These are phyloP conservation scores for Scaptomyza graminum DNA, from an alignment of 1,140 invertebrate species.

Conservation along the genomic window DNA sequence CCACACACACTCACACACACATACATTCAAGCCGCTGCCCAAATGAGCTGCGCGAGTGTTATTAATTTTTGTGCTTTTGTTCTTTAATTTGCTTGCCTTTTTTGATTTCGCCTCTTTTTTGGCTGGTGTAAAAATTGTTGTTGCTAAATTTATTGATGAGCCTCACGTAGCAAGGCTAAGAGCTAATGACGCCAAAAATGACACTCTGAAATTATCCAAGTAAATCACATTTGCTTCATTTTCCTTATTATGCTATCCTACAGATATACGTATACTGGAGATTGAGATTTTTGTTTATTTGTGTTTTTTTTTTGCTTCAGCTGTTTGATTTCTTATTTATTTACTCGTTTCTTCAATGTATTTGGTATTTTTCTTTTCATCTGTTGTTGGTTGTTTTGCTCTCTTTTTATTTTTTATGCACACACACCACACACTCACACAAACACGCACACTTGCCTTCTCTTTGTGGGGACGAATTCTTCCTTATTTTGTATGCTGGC, in stretches of 20 bases:
- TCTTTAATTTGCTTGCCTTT: slow-evolving; percentile 10
- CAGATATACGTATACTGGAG: too few species aligned
- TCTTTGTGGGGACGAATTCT: slow-evolving; percentile 27
- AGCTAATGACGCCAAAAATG: slow-evolving; percentile 63
- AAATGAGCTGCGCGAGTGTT: slow-evolving; percentile 65
- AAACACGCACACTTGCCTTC: slow-evolving; percentile 11
- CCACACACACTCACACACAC: slow-evolving; percentile 7
- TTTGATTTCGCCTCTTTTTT: slow-evolving; percentile 3
- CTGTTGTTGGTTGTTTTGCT: slow-evolving; percentile 12
- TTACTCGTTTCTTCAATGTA: slow-evolving; percentile 8
- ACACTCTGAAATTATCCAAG: slow-evolving; percentile 65
- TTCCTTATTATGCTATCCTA: too few species aligned
- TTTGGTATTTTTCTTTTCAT: slow-evolving; percentile 34
- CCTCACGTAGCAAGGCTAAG: slow-evolving; percentile 51
- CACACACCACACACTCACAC: slow-evolving; percentile 16
- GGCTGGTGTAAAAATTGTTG: slow-evolving; percentile 3
- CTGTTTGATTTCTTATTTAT: not conserved
- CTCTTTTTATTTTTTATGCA: slow-evolving; percentile 37
- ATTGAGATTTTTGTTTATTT: too few species aligned
- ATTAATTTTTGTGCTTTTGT: slow-evolving; percentile 54
- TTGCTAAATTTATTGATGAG: slow-evolving; percentile 71
- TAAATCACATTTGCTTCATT: slow-evolving; percentile 42
- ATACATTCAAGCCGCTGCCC: slow-evolving; percentile 22
- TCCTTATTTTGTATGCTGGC: slow-evolving; percentile 44
- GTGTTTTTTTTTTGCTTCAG: not conserved